Percentiles rank a stretch among this genome's conserved stretches.
These are phyloP conservation scores for Lepilemur septentrionalis DNA, from an alignment of 2,797 vertebrate species.

Conservation along the genomic window DNA sequence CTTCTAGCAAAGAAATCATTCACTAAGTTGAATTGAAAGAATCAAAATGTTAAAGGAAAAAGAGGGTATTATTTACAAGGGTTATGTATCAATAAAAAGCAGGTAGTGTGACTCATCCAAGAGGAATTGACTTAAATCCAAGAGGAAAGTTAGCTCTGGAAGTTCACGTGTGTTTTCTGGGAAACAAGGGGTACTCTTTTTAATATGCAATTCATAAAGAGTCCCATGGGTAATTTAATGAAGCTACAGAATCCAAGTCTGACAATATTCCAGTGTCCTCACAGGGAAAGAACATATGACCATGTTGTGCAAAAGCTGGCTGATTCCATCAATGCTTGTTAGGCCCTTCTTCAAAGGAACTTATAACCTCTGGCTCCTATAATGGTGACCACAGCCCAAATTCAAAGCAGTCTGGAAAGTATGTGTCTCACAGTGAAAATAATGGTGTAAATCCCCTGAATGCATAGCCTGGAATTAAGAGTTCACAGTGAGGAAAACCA, in stretches of 20 bases:
- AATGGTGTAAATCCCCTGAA: conserved; percentile 90
- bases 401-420: conserved; percentile 85
- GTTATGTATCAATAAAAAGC: background rate
- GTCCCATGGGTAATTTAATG: conserved; percentile 83
- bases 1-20: background rate
- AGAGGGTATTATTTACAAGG: background rate
- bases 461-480: conserved; percentile 94
- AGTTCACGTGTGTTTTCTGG: background rate
- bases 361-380: conserved; percentile 83
- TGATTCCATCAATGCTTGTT: conserved; percentile 80
- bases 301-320: conserved; percentile 85
- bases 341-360: conserved; percentile 87
- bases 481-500: conserved; percentile 91
- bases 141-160: background rate
- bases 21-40: background rate
- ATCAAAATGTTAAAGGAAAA: background rate
- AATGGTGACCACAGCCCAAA: conserved; percentile 86
- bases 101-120: background rate
- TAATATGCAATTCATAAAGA: conserved; percentile 53
- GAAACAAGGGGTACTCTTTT: background rate
- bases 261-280: conserved; percentile 82
- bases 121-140: background rate
- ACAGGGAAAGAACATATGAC: conserved; percentile 86
- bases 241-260: conserved; percentile 86
- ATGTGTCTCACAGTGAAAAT: conserved; percentile 90